Percentiles rank a stretch among this genome's conserved stretches.
These are phyloP conservation scores for Ceratosolen solmsi DNA, from an alignment of 1,140 invertebrate genomes.

Conservation along the genomic window DNA sequence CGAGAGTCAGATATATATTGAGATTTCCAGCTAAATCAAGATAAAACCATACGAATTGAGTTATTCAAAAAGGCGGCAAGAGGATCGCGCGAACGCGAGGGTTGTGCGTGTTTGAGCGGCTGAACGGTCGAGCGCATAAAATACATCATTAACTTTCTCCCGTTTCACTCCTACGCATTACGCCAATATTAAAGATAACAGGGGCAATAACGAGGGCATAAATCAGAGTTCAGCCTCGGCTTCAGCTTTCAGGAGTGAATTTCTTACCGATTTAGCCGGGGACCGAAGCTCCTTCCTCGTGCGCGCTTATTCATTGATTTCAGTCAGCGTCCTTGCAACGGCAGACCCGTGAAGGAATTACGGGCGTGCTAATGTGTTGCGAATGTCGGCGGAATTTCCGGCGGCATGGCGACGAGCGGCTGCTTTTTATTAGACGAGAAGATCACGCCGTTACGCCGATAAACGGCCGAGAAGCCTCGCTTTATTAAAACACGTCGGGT, in stretches of 20 bases:
- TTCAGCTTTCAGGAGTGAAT: neutral
- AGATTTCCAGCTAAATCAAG: slow-evolving; percentile 2
- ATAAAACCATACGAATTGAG: slow-evolving; percentile 13
- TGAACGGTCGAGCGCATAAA: slow-evolving; percentile 7
- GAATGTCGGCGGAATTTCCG: neutral
- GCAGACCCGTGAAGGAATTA: neutral
- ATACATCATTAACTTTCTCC: slow-evolving; percentile 16
- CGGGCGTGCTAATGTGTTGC: neutral
- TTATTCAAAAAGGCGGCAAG: no score
- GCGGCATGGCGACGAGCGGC: no score
- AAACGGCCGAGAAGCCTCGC: no score
- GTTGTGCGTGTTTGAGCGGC: neutral
- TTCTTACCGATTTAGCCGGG: neutral
- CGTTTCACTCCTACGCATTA: neutral
- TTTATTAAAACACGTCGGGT: no score
- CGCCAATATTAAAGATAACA: slow-evolving; percentile 1
- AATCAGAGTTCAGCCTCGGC: neutral
- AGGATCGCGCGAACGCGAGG: neutral
- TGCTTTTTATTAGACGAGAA: no score
- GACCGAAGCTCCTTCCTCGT: neutral
- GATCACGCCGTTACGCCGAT: no score
- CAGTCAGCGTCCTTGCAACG: neutral
- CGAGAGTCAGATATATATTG: neutral
- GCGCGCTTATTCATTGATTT: neutral
- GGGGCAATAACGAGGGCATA: slow-evolving; percentile 3